Evolutionary conservation across 2,888 invertebrate genomes (phyloP), one percentile per base, ranked within the genome.

Genomic region (Gryllus longicercus): DNA sequence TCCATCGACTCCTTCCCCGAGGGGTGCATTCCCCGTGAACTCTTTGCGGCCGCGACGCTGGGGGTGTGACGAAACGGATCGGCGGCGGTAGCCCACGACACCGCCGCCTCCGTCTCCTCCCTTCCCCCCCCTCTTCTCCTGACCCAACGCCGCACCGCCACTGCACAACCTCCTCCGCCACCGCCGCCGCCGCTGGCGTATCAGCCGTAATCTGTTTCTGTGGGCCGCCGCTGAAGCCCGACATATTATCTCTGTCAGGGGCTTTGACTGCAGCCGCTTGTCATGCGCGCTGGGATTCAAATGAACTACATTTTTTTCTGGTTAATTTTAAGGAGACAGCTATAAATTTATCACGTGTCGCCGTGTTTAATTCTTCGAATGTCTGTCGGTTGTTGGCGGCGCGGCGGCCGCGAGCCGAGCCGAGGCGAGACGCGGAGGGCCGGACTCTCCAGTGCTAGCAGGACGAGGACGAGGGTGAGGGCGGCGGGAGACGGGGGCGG

Each of bases 251-350:
- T 63, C 63, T 63, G 63, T 63, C 63, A 63, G 16, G 63, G 16
- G 63, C 16, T 14, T n/a, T 63, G 63, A 63, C 63, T 63, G 63
- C 63, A 63, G n/a, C 63, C 63, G 63, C 63, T 63, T 63, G 63
- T 63, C 63, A 63, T 63, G n/a, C 63, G 63, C n/a, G 63, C 63
- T n/a, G 63, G 63, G 63, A 63, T 63, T 63, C 63, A 63, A 63
- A 63, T 63, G 63, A 18, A 63, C 63, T 63, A 63, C 63, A 63
- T 63, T 63, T 63, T 63, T 38, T 63, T n/a, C 63, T n/a, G 63
- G 63, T 63, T 63, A 63, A 63, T 63, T 63, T 63, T 63, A 63
- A 63, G 63, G 63, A 63, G 63, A 63, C 63, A 63, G 63, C 63
- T 63, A 63, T 63, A 63, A 63, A 63, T 63, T 63, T 63, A 63